Evolutionary conservation across 1,140 invertebrate genomes (phyloP), one percentile per base, ranked within the genome.

Genomic region (Cyrtorhinus lividipennis): DNA sequence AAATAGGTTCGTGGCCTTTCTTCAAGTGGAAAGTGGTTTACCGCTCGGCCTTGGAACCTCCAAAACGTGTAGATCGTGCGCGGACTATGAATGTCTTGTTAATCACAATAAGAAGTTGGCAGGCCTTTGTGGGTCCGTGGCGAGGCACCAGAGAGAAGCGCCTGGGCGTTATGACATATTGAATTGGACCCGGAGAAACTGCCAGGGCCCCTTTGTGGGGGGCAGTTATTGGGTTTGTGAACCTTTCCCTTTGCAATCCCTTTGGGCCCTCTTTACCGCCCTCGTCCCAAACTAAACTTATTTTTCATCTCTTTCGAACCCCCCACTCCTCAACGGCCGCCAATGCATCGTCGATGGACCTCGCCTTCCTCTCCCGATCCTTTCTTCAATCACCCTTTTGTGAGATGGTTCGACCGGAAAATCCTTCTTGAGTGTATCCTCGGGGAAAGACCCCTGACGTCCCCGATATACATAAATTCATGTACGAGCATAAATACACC

Each of bases 121-220:
- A n/a, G 5, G 30, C 30, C 30, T 38, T 38, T 38, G 30, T 38
- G 30, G 15, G 30, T n/a, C n/a, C 30, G 30, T 5, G 30, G 30
- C 5, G 15, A 38, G 15, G 30, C 15, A 38, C 30, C 5, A 38
- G 30, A 5, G 5, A 38, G 10, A 20, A 53, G 48, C 10, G 18
- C 8, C 48, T 53, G 24, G 58, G 58, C 58, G n/a, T 59, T 59
- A 59, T 57, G 58, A 24, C 27, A 27, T 59, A 59, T 59, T 59
- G 25, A 59, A 59, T 59, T 30, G 27, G 38, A 30, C 10, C n/a
- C 24, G 38, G 48, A 53, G 48, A 20, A 22, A 20, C 3, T 10
- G 48, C 12, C 10, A 53, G 48, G 18, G 48, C 13, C 27, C 24
- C 26, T 59, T 57, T 57, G 56, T 59, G 25, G 5, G 58, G n/a